A percentile compares a stretch with the other conserved stretches of the same genome.
These are phyloP conservation scores for Heterodera schachtii DNA, from an alignment of 1,140 invertebrate genomes.

Conservation along the genomic window DNA sequence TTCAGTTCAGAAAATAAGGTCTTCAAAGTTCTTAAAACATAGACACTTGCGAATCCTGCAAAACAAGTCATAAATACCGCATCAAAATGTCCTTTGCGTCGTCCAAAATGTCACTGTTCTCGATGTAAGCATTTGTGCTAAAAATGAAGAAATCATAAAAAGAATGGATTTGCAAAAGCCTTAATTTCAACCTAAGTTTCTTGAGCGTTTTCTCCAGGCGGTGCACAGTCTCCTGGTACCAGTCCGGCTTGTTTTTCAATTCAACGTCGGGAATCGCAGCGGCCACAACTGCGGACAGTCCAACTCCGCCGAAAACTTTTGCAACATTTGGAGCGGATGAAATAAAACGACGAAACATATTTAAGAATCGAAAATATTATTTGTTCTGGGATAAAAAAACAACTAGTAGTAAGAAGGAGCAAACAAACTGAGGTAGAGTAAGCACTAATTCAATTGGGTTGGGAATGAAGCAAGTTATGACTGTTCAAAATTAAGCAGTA, in stretches of 20 bases:
- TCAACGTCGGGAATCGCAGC: slow-evolving; percentile 46
- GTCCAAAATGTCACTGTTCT: slow-evolving; percentile 36
- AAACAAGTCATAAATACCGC: slow-evolving; percentile 32
- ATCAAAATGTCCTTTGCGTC: slow-evolving; percentile 43
- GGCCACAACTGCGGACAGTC: slow-evolving; percentile 14
- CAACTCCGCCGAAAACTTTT: slow-evolving; percentile 8
- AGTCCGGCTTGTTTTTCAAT: slow-evolving; percentile 50
- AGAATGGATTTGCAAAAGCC: neutral
- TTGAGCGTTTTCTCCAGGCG: slow-evolving; percentile 10
- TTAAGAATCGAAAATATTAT: neutral
- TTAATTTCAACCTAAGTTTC: slow-evolving; percentile 11
- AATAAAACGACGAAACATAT: slow-evolving; percentile 35
- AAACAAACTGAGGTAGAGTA: too few relatives aligned
- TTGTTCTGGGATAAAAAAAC: too few relatives aligned
- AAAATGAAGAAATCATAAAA: neutral
- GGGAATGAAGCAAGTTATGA: too few relatives aligned
- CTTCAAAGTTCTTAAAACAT: too few relatives aligned
- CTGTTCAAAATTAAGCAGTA: too few relatives aligned
- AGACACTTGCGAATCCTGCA: neutral
- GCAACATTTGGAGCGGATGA: slow-evolving; percentile 5
- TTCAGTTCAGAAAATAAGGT: neutral
- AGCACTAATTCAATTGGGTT: too few relatives aligned
- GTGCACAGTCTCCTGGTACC: slow-evolving; percentile 39
- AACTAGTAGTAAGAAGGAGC: too few relatives aligned
- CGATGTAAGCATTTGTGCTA: slow-evolving; percentile 36